phyloP scores from a whole-genome alignment of 2,797 vertebrate genomes.

The Arremon aurantiirostris region DNA sequence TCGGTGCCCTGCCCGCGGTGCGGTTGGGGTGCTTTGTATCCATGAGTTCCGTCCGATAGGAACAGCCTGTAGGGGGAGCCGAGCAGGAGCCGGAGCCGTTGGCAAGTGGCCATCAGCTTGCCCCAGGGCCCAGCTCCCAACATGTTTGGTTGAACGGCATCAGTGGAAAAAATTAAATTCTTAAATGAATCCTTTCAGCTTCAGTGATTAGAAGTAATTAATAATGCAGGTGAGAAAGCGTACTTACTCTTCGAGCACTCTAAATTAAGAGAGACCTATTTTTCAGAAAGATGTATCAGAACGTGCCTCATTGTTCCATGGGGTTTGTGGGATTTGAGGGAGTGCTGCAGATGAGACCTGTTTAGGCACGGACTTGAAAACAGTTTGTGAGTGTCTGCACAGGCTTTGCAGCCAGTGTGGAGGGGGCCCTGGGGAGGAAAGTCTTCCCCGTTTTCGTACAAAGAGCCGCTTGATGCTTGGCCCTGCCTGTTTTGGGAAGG shows the following conservation, averaged over 20 bases:
- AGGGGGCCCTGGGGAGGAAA: not conserved
- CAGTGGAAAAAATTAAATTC: slow-evolving; percentile 35
- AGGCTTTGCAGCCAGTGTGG: not conserved
- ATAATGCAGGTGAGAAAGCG: not conserved
- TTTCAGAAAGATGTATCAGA: not conserved
- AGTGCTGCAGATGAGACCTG: not conserved
- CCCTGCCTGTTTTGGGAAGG: slow-evolving; percentile 4
- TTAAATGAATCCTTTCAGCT: slow-evolving; percentile 27
- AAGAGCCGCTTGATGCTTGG: not conserved
- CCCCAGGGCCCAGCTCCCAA: not conserved
- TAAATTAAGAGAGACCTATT: slow-evolving; percentile 54
- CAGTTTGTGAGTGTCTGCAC: not conserved
- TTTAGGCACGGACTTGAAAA: not conserved
- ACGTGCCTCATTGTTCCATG: not conserved
- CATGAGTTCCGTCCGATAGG: not conserved
- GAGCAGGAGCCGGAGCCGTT: not conserved
- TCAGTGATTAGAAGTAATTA: slow-evolving; percentile 52
- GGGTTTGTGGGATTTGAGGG: not conserved
- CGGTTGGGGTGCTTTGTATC: not conserved
- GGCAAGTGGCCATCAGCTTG: not conserved
- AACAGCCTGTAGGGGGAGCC: slow-evolving; percentile 7
- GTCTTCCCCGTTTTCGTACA: not conserved
- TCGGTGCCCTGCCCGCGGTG: not conserved
- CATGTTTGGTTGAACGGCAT: not conserved
- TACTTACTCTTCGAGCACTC: slow-evolving; percentile 16